These are phyloP conservation scores for Spea bombifrons DNA, from an alignment of 2,113 vertebrate genomes.

Conservation along the genomic window DNA sequence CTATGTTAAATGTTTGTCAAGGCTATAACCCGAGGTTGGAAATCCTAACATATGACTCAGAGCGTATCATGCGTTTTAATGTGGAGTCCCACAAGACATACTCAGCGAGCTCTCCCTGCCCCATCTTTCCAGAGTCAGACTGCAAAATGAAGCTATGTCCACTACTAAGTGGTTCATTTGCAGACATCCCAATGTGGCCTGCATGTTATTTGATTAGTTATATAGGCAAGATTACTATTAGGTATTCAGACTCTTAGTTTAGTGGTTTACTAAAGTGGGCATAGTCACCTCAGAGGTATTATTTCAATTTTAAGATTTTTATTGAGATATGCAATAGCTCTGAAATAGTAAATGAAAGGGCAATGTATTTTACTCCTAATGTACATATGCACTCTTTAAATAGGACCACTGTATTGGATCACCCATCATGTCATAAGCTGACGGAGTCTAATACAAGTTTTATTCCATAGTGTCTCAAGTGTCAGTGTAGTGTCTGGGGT, in stretches of 20 bases:
- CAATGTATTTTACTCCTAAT: no score
- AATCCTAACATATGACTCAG: slow-evolving; percentile 18
- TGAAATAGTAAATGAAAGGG: no score
- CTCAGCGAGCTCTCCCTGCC: neutral
- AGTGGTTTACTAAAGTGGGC: slow-evolving; percentile 8
- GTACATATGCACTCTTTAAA: no score
- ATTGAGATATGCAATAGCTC: neutral
- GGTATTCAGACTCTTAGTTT: slow-evolving; percentile 23
- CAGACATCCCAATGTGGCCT: neutral
- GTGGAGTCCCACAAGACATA: slow-evolving; percentile 18
- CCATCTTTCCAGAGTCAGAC: neutral
- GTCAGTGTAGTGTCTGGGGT: no score
- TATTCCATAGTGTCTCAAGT: no score
- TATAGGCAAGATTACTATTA: slow-evolving; percentile 7
- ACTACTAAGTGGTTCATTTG: slow-evolving; percentile 1
- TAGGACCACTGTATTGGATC: no score
- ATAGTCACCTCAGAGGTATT: slow-evolving; percentile 4
- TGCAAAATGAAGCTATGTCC: slow-evolving; percentile 7
- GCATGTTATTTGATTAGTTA: slow-evolving; percentile 23
- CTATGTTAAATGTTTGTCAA: slow-evolving; percentile 20
- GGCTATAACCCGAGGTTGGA: slow-evolving; percentile 9
- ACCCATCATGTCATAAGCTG: no score
- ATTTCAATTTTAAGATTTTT: slow-evolving; percentile 23
- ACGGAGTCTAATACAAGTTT: no score
- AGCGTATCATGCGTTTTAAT: slow-evolving; percentile 12